Evolutionary conservation across 2,113 vertebrate genomes (phyloP), one percentile per base, ranked within the genome.

Genomic region (Clupea harengus): DNA sequence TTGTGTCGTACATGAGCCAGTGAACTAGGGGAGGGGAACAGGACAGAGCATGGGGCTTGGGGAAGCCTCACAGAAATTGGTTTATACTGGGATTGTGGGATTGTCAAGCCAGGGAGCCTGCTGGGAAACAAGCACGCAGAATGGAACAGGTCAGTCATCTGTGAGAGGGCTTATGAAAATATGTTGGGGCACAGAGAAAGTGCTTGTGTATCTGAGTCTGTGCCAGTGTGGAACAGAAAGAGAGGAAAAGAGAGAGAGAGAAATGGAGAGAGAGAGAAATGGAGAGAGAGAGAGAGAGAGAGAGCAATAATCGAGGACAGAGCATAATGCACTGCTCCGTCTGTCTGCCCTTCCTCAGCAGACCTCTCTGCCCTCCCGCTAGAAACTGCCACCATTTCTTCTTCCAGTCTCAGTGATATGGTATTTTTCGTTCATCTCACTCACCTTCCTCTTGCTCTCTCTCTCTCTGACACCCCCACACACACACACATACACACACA

Each of bases 141-240:
- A 32, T 32, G 67, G 25, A 67, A 75, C 67, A 75, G 28, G 67
- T 75, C 67, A 75, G 67, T 75, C 39, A 32, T 75, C 67, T 75
- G 67, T 39, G 67, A 75, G 28, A 75, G 67, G 67, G 67, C 28
- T 75, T 75, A 75, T 32, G 28, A 39, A 75, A 75, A 28, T 11
- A 72, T 72, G 28, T 75, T 39, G 13, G 11, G 67, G 28, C 67
- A 75, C 28, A 75, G 22, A 11, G 67, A 75, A 2, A 32, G n/a
- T 13, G 64, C 4, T 28, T 28, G n/a, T 72, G 64, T 28, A 25
- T 28, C n/a, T 72, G 54, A 22, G 54, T 18, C 54, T 20, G 22
- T 57, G 54, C 1, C 20, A 57, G 6, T 57, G 54, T 57, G 54
- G 4, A 22, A 57, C 54, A 22, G 17, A 17, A 10, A 32, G 67